Evolutionary conservation across 2,113 vertebrate species (phyloP).

Genomic region (Cichladusa arquata): DNA sequence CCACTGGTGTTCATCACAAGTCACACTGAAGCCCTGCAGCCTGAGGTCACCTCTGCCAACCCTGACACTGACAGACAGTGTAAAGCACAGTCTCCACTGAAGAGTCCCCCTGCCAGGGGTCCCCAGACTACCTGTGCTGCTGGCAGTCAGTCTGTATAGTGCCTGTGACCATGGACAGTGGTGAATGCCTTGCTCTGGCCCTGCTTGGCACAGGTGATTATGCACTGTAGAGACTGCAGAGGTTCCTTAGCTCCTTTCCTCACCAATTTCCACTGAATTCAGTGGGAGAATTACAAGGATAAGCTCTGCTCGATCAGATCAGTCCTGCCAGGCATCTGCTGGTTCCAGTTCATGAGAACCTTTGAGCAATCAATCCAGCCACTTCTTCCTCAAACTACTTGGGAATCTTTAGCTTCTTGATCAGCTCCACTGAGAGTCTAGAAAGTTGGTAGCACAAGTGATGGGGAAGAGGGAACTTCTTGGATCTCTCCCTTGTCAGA

Average conservation of each 20-base stretch:
- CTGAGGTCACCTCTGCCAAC: background rate
- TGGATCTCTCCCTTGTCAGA: background rate
- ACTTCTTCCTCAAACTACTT: background rate
- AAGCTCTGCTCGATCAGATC: accelerated
- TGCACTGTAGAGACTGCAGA: background rate
- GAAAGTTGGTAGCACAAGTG: background rate
- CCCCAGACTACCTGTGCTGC: background rate
- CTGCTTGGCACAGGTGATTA: background rate
- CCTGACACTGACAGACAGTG: background rate
- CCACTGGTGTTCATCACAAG: background rate
- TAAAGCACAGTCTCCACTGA: accelerated
- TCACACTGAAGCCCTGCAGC: background rate
- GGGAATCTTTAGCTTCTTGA: background rate
- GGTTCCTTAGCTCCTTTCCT: background rate
- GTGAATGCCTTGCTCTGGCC: background rate
- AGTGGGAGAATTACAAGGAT: background rate
- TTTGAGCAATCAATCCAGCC: background rate
- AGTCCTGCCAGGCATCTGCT: background rate
- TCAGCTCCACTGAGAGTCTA: background rate
- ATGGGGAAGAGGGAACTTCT: background rate
- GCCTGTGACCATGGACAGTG: background rate
- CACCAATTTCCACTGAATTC: background rate
- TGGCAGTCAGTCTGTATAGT: background rate
- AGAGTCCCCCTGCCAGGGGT: background rate
- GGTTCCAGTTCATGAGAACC: background rate